These are phyloP conservation scores for Eristalinus aeneus DNA, from an alignment of 2,888 invertebrate genomes.

Conservation along the genomic window DNA sequence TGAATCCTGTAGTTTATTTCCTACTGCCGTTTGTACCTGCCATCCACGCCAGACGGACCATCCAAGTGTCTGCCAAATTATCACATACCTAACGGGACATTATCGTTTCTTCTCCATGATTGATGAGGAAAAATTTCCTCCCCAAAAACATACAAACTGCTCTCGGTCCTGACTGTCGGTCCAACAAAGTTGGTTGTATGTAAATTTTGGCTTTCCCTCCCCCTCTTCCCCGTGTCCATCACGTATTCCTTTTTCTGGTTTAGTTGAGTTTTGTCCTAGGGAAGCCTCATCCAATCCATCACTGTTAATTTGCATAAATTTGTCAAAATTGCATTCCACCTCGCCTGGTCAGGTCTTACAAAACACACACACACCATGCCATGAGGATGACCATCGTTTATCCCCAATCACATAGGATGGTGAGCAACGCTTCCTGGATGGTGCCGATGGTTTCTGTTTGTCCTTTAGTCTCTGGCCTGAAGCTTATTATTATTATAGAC, in stretches of 20 bases:
- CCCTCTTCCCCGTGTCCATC: not conserved
- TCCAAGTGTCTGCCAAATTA: constrained; percentile 55
- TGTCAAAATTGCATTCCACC: constrained; percentile 65
- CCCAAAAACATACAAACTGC: constrained; percentile 11
- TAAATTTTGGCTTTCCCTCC: constrained; percentile 41
- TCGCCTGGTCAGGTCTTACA: constrained; percentile 4
- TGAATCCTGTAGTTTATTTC: not conserved
- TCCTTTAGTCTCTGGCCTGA: constrained; percentile 53
- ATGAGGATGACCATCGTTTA: constrained; percentile 8
- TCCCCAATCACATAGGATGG: constrained; percentile 33
- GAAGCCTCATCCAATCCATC: constrained; percentile 59
- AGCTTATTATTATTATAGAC: constrained; percentile 61
- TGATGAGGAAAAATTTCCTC: constrained; percentile 51
- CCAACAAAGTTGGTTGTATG: constrained; percentile 45
- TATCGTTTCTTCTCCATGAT: constrained; percentile 51
- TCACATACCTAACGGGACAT: constrained; percentile 60
- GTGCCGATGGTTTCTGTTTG: not conserved
- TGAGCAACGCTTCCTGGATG: not conserved
- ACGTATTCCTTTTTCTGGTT: not conserved
- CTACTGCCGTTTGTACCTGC: not conserved
- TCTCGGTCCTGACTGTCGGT: not conserved
- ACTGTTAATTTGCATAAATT: constrained; percentile 69
- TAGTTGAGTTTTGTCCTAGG: constrained; percentile 8
- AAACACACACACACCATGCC: not conserved
- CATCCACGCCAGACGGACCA: not conserved